Conservation (phyloP, 2,113 vertebrate species). For the Tinamus guttatus region DNA sequence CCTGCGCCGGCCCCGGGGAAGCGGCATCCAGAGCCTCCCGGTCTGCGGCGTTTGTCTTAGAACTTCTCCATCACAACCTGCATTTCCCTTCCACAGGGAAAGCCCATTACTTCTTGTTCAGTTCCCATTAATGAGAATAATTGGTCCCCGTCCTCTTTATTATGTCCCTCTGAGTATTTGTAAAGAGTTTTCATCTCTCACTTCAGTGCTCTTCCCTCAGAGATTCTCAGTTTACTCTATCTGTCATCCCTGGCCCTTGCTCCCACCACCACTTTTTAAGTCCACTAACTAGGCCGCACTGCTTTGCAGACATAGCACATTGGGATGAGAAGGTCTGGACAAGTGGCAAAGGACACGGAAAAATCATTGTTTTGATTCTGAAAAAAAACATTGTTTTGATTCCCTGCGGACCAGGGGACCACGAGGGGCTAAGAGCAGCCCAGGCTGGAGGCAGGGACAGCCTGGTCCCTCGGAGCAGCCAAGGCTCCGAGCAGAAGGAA, state of each 20-base stretch:
- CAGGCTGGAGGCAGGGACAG: background rate
- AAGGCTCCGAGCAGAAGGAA: background rate
- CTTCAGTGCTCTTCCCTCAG: constrained; percentile 54
- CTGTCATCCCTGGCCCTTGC: constrained; percentile 36
- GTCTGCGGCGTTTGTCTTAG: fast-evolving
- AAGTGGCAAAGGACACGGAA: background rate
- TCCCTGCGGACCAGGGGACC: background rate
- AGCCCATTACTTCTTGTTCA: background rate
- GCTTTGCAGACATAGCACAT: background rate
- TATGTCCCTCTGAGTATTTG: constrained; percentile 45
- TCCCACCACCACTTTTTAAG: constrained; percentile 15
- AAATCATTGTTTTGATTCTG: background rate
- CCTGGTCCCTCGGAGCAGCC: background rate
- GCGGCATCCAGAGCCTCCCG: background rate
- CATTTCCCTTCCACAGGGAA: background rate
- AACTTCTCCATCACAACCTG: background rate
- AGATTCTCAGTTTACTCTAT: constrained; percentile 32
- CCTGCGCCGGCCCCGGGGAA: fast-evolving
- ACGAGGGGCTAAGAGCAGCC: fast-evolving
- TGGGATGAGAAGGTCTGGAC: background rate
- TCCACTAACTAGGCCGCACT: background rate
- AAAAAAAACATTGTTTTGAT: background rate
- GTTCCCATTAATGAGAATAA: constrained; percentile 56
- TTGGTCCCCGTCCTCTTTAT: constrained; percentile 58
- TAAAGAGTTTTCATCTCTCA: constrained; percentile 41